Evolutionary conservation across 1,140 invertebrate genomes (phyloP), one percentile per base, ranked within the genome.

Genomic region (Drosophila tsacasi): DNA sequence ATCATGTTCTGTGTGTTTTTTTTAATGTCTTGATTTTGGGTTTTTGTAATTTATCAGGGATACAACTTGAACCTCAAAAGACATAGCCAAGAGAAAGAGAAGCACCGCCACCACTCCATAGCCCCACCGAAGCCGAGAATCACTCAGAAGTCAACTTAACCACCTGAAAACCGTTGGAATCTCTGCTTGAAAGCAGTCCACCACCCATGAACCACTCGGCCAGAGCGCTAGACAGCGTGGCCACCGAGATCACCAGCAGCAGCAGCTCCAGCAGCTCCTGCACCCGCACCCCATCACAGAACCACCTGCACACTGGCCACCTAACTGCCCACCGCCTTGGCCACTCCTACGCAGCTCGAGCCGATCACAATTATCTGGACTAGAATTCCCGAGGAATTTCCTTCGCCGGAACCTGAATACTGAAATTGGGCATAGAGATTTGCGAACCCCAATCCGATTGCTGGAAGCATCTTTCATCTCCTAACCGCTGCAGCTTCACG

Each of bases 191-290:
- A 74, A 73, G 72, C 83, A 86, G 76, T 44, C 37, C 62, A 55
- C 66, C 76, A 85, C 76, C 86, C 57, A 92, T 92, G 91, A 92
- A 91, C 87, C 69, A 90, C 72, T 49, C 55, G 91, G 85, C 90
- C 91, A 81, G 61, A 81, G 74, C 83, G 80, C 80, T 66, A 60
- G 40, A 86, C 50, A 92, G 89, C 83, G 91, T 79, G 87, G 91
- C 89, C 87, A 86, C 68, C 78, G 49, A 78, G 63, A 83, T 50
- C 52, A 62, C 44, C 74, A 76, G 32, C 32, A 12, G n/a, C 76
- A 77, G 21, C 79, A 27, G 21, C 67, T 23, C 42, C 42, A 57
- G 54, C 59, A 61, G 59, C 59, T 67, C 52, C 63, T 66, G n/a
- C 62, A 67, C 46, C 65, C 54, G 59, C 59, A 68, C 47, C 54